These are phyloP conservation scores for Sarcophaga subvicina DNA, from an alignment of 2,888 invertebrate species.

Conservation along the genomic window DNA sequence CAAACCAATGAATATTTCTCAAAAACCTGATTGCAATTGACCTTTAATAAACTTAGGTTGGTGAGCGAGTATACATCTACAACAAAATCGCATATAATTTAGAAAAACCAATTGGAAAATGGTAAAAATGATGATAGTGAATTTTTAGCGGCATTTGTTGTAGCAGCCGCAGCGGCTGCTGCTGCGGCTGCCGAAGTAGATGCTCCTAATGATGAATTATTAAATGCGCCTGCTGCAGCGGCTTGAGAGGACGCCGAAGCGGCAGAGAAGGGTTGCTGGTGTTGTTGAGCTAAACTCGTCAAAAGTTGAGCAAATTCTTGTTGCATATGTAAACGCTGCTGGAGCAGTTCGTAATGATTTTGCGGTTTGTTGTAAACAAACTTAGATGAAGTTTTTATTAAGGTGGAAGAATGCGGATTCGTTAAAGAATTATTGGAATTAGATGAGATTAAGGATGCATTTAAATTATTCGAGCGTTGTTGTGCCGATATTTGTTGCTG, in stretches of 20 bases:
- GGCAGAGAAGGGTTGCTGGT: slow-evolving; percentile 62
- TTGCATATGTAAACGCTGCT: slow-evolving; percentile 78
- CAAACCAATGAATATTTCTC: too few species aligned
- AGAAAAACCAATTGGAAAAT: slow-evolving; percentile 73
- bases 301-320: slow-evolving; percentile 78
- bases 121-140: slow-evolving; percentile 70
- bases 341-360: slow-evolving; percentile 77
- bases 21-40: too few species aligned
- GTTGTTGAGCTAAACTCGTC: slow-evolving; percentile 75
- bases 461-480: slow-evolving; percentile 60
- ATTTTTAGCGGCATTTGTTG: slow-evolving; percentile 65
- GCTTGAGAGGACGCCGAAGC: slow-evolving; percentile 61
- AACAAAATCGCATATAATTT: slow-evolving; percentile 32
- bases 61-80: neutral
- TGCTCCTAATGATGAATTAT: slow-evolving; percentile 50
- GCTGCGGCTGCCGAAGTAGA: slow-evolving; percentile 66
- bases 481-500: slow-evolving; percentile 65
- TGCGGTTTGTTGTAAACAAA: slow-evolving; percentile 79
- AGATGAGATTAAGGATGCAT: slow-evolving; percentile 59
- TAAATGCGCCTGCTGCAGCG: slow-evolving; percentile 58
- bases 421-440: slow-evolving; percentile 44
- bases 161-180: slow-evolving; percentile 61
- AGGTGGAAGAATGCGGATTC: slow-evolving; percentile 52
- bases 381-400: slow-evolving; percentile 77
- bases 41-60: neutral